A percentile compares a stretch with the other conserved stretches of the same genome.
phyloP scores from a whole-genome alignment of 2,113 vertebrate species.

The Dromaius novaehollandiae region DNA sequence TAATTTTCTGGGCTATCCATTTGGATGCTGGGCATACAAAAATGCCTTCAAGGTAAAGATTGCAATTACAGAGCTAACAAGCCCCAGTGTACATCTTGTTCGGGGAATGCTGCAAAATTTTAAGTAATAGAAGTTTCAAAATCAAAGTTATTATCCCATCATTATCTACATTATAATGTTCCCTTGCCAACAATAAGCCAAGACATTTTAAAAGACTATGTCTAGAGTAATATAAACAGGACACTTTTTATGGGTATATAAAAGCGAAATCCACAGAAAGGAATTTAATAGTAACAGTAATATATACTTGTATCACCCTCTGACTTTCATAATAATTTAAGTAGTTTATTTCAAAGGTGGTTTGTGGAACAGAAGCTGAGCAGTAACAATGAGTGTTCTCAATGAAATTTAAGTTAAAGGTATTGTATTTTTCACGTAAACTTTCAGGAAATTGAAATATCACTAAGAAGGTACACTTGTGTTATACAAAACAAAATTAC shows the following conservation, averaged over 20 bases:
- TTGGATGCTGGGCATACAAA: slow-evolving; percentile 15
- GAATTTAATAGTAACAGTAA: slow-evolving; percentile 25
- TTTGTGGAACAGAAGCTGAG: neutral
- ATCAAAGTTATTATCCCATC: slow-evolving; percentile 52
- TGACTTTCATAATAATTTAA: slow-evolving; percentile 14
- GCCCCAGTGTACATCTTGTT: neutral
- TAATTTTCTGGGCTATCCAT: neutral
- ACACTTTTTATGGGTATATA: slow-evolving; percentile 29
- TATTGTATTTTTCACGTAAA: neutral
- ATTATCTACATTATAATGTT: slow-evolving; percentile 42
- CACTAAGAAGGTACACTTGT: too few relatives aligned
- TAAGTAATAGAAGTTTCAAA: slow-evolving; percentile 58
- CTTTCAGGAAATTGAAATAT: neutral
- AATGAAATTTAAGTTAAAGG: neutral
- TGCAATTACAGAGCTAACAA: slow-evolving; percentile 48
- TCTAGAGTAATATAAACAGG: slow-evolving; percentile 51
- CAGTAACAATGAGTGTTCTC: neutral
- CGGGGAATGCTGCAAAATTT: slow-evolving; percentile 28
- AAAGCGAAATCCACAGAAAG: slow-evolving; percentile 26
- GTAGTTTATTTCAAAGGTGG: neutral
- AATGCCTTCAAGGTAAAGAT: slow-evolving; percentile 39
- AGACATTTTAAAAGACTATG: slow-evolving; percentile 47
- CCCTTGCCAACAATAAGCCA: slow-evolving; percentile 34
- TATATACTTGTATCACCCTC: neutral
- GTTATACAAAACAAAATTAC: neutral